phyloP scores from a whole-genome alignment of 1,140 invertebrate genomes.

The Drosophila suzukii region DNA sequence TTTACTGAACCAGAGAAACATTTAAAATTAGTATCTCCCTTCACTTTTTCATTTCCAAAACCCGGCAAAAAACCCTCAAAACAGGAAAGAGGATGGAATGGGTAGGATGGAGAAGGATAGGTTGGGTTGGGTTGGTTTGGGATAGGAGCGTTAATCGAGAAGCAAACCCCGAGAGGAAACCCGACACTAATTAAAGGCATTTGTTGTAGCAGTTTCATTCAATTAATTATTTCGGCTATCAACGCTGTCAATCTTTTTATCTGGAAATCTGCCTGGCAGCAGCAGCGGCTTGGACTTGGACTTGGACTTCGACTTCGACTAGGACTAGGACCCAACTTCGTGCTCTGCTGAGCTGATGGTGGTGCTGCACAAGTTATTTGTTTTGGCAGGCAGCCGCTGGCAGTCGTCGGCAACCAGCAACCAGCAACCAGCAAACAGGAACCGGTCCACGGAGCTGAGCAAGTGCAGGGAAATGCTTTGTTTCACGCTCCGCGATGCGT shows the following conservation, averaged over 20 bases:
- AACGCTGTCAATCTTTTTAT: slow-evolving; percentile 83
- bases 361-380: slow-evolving; percentile 28
- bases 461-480: slow-evolving; percentile 39
- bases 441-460: neutral
- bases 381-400: slow-evolving; percentile 26
- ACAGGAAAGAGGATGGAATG: neutral
- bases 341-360: neutral
- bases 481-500: slow-evolving; percentile 34
- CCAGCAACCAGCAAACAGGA: neutral
- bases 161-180: slow-evolving; percentile 40
- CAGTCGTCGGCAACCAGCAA: neutral
- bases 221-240: slow-evolving; percentile 82
- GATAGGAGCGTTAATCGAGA: slow-evolving; percentile 2
- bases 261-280: slow-evolving; percentile 67
- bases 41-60: no score
- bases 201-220: slow-evolving; percentile 78
- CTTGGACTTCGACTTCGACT: neutral
- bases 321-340: neutral
- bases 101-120: neutral
- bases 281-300: neutral
- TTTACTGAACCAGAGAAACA: neutral
- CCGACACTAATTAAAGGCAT: slow-evolving; percentile 80
- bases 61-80: neutral
- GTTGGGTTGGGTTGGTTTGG: neutral
- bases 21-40: neutral